These are phyloP conservation scores for Holotrichia oblita DNA, from an alignment of 1,140 invertebrate genomes.

Conservation along the genomic window DNA sequence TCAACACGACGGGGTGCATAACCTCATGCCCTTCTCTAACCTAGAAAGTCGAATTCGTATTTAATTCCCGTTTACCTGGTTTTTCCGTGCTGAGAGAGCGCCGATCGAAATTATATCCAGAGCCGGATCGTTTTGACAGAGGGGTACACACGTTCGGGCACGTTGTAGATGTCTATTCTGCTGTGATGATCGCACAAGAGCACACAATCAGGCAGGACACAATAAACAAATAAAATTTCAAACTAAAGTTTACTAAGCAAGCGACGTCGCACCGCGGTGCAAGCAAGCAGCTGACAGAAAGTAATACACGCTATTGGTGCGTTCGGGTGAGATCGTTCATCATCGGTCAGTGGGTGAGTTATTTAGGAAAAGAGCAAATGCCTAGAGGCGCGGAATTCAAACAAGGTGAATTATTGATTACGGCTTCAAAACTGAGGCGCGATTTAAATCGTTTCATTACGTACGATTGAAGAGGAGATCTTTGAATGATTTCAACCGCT, in stretches of 20 bases:
- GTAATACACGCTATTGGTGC: slow-evolving; percentile 48
- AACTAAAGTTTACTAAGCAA: slow-evolving; percentile 60
- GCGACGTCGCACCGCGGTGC: slow-evolving; percentile 56
- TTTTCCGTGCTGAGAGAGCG: not conserved
- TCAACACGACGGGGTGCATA: slow-evolving; percentile 50
- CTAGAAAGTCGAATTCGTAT: slow-evolving; percentile 45
- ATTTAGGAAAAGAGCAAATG: slow-evolving; percentile 49
- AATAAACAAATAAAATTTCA: slow-evolving; percentile 59
- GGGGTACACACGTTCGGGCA: slow-evolving; percentile 39
- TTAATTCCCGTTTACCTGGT: slow-evolving; percentile 42
- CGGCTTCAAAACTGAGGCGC: slow-evolving; percentile 15
- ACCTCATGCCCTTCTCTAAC: slow-evolving; percentile 54
- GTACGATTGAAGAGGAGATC: no score
- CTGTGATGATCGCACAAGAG: slow-evolving; percentile 32
- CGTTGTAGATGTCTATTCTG: slow-evolving; percentile 41
- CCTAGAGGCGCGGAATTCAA: slow-evolving; percentile 55
- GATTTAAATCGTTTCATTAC: slow-evolving; percentile 6
- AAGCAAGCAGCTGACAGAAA: slow-evolving; percentile 60
- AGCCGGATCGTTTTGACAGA: not conserved
- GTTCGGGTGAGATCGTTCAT: slow-evolving; percentile 46
- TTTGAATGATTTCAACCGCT: no score
- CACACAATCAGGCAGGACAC: slow-evolving; percentile 57
- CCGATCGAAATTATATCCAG: slow-evolving; percentile 19
- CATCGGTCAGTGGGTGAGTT: slow-evolving; percentile 49
- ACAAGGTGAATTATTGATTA: slow-evolving; percentile 59